phyloP scores from a whole-genome alignment of 2,888 invertebrate genomes.

The Drosophila lutescens region DNA sequence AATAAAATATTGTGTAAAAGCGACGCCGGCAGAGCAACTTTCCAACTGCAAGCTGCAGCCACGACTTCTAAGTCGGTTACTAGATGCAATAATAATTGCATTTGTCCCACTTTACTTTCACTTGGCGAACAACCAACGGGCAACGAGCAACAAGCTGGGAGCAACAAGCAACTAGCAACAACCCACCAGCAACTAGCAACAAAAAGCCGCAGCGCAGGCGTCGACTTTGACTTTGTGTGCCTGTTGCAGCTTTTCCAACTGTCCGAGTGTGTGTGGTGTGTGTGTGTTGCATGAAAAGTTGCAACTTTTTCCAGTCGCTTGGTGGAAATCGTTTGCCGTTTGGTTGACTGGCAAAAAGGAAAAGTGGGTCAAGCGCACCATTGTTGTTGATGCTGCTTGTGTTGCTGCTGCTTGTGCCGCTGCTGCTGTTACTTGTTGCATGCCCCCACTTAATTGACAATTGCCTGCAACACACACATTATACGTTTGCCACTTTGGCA shows the following conservation, averaged over 20 bases:
- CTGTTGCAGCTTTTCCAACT: constrained; percentile 37
- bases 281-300: constrained; percentile 70
- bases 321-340: constrained; percentile 70
- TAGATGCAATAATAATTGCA: constrained; percentile 82
- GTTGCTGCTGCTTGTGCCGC: constrained; percentile 20
- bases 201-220: constrained; percentile 35
- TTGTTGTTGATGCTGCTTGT: constrained; percentile 59
- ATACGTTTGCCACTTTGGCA: constrained; percentile 42
- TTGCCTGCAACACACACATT: constrained; percentile 47
- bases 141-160: constrained; percentile 29
- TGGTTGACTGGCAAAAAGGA: constrained; percentile 71
- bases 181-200: constrained; percentile 44
- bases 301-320: constrained; percentile 70
- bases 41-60: constrained; percentile 60
- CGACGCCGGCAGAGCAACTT: constrained; percentile 61
- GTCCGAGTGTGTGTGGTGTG: constrained; percentile 6
- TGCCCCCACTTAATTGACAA: constrained; percentile 68
- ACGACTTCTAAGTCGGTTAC: constrained; percentile 79
- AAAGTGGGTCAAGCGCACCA: constrained; percentile 83
- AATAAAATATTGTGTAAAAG: constrained; percentile 82
- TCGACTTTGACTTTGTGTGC: constrained; percentile 64
- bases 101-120: constrained; percentile 83
- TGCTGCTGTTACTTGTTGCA: constrained; percentile 67
- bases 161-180: constrained; percentile 25
- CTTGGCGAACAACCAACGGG: constrained; percentile 67